These are phyloP conservation scores for Ceyx melanurus DNA, from an alignment of 2,113 vertebrate genomes.

Conservation along the genomic window DNA sequence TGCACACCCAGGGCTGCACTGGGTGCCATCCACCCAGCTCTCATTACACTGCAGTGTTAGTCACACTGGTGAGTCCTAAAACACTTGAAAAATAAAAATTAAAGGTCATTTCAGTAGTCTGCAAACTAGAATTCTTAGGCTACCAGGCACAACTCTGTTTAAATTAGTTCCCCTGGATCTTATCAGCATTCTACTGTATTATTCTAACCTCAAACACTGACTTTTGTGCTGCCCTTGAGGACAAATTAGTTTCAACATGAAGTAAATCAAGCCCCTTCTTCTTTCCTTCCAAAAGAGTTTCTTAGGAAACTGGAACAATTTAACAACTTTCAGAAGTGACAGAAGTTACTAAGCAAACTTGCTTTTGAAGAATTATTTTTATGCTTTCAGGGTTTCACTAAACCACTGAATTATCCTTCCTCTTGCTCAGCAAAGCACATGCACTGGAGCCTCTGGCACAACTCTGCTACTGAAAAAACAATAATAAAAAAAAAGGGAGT, in stretches of 20 bases:
- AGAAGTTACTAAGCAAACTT: not conserved
- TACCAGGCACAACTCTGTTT: not conserved
- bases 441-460: not conserved
- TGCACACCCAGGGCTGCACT: not conserved
- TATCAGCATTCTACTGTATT: not conserved
- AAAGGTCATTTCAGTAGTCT: not conserved
- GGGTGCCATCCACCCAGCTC: not conserved
- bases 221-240: not conserved
- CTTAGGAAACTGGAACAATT: not conserved
- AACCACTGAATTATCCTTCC: not conserved
- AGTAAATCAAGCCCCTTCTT: not conserved
- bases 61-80: not conserved
- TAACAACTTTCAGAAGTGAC: not conserved
- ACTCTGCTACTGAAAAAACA: not conserved
- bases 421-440: not conserved
- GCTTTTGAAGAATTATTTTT: not conserved
- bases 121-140: not conserved
- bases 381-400: not conserved
- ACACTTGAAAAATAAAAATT: not conserved
- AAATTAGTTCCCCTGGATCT: fast-evolving
- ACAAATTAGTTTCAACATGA: not conserved
- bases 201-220: not conserved
- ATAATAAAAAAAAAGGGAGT: not conserved
- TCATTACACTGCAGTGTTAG: not conserved
- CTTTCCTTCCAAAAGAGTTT: not conserved